phyloP scores from a whole-genome alignment of 2,113 vertebrate genomes.

The Psittacara wagleri region DNA sequence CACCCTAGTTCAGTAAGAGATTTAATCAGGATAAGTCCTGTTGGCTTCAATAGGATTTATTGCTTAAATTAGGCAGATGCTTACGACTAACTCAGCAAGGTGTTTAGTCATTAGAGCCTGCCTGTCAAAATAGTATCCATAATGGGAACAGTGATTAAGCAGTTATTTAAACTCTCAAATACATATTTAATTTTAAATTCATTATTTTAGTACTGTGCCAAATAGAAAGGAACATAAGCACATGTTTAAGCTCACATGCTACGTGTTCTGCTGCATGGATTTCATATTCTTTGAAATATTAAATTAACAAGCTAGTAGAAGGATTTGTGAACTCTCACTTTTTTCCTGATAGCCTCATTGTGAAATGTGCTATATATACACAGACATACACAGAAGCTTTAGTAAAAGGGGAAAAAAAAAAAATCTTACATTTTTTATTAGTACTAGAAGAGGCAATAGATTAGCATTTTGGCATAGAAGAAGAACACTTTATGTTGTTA shows the following conservation, averaged over 20 bases:
- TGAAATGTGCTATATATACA: neutral
- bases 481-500: neutral
- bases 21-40: neutral
- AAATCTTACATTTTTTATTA: neutral
- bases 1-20: neutral
- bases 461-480: constrained; percentile 34
- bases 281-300: neutral
- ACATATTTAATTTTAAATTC: neutral
- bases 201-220: neutral
- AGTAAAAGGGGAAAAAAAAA: neutral
- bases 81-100: constrained; percentile 24
- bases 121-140: neutral
- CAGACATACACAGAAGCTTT: neutral
- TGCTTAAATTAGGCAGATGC: constrained; percentile 37
- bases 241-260: neutral
- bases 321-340: neutral
- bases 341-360: neutral
- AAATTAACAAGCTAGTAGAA: neutral
- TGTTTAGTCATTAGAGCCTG: neutral
- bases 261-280: neutral
- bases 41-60: constrained; percentile 43
- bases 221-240: neutral
- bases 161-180: constrained; percentile 3
- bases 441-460: neutral
- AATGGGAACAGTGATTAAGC: constrained; percentile 15